phyloP scores from a whole-genome alignment of 2,113 vertebrate species.

The Origma solitaria region DNA sequence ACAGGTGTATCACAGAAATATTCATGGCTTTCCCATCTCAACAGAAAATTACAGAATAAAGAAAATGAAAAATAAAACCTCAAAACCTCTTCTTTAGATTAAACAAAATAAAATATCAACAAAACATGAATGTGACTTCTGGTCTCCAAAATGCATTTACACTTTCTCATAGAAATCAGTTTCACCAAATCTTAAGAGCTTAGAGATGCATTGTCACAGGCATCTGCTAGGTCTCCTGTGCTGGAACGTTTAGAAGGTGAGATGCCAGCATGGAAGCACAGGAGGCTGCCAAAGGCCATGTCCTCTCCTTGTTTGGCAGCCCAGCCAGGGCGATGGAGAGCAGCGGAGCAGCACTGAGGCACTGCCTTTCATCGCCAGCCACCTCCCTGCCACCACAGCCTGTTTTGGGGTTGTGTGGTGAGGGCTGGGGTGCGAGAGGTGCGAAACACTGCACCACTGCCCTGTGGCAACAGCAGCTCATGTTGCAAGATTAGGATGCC shows the following conservation, averaged over 20 bases:
- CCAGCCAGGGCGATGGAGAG: neutral
- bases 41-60: neutral
- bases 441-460: fast-evolving
- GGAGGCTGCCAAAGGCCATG: neutral
- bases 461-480: fast-evolving
- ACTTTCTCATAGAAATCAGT: neutral
- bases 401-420: neutral
- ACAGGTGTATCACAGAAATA: conserved; percentile 36
- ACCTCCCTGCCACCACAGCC: neutral
- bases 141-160: neutral
- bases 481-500: fast-evolving
- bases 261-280: neutral
- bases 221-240: neutral
- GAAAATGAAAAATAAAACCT: neutral
- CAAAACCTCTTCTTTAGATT: neutral
- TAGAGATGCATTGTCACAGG: neutral
- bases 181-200: neutral
- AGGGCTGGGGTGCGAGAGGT: fast-evolving
- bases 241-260: neutral
- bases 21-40: conserved; percentile 4
- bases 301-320: neutral
- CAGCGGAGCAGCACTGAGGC: neutral
- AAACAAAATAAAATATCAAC: neutral
- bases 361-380: neutral
- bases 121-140: neutral